Evolutionary conservation across 2,113 vertebrate genomes (phyloP), one percentile per base, ranked within the genome.

Genomic region (Ammodytes dubius): DNA sequence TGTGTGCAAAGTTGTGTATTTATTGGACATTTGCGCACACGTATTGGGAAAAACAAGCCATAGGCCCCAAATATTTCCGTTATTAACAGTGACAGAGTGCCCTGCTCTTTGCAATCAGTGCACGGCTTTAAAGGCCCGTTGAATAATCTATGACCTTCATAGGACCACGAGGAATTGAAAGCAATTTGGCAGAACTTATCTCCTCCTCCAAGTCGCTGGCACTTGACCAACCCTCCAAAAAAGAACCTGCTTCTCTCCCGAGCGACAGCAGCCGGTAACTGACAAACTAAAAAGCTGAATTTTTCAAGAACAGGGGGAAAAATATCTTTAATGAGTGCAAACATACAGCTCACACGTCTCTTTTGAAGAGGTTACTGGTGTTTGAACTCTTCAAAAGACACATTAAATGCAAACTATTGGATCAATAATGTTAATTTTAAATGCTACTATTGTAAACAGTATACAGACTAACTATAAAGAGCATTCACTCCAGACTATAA

Each of bases 101-200:
- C 59, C 39, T 37, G 52, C 58, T 81, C 70, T 67, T 27, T 63
- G 67, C 77, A 77, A 70, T 85, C 89, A 78, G 74, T 70, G 61
- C 47, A 14, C 3, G 12, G 68, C 68, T 85, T 79, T 89, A 74
- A 82, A 73, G 68, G 54, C 54, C 4, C 60, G 56, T 82, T 89
- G 85, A 91, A 90, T 91, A 85, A 89, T 90, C 87, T 63, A 87
- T 87, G 89, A 93, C 88, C 91, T 91, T 93, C 89, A 88, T 81
- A 11, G 82, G 80, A 63, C 82, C 83, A 15, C 73, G 1, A 89
- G 87, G 90, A 85, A 87, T 84, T 79, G 81, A 45, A 59, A 84
- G 78, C 74, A 79, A 68, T 89, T 90, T 91, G 89, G 88, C 83
- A 79, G 72, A 87, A 77, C 61, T 77, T 70, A 79, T 64, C 75